phyloP scores from a whole-genome alignment of 2,888 invertebrate species.

The Lepidochitona cinerea region DNA sequence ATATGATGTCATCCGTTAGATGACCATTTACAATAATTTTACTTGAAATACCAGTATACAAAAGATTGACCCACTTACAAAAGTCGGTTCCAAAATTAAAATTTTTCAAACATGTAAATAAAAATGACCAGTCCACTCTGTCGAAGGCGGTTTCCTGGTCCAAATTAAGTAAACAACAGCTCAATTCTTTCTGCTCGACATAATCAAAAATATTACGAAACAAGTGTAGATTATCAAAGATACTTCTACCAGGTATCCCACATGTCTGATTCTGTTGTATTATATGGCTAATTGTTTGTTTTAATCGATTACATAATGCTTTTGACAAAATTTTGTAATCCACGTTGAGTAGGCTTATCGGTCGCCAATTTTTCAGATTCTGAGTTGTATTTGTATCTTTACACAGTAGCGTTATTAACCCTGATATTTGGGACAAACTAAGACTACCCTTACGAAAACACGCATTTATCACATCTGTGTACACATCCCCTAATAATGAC shows the following conservation, averaged over 20 bases:
- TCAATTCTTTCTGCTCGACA: constrained; percentile 31
- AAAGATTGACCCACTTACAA: constrained; percentile 14
- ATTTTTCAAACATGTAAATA: constrained; percentile 28
- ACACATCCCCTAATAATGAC: no score
- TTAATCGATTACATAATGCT: no score
- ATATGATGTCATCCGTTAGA: background rate
- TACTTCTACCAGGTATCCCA: constrained; percentile 32
- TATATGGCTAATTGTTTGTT: no score
- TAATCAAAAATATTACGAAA: constrained; percentile 31
- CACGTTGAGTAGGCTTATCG: no score
- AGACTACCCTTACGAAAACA: no score
- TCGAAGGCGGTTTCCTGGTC: constrained; percentile 47
- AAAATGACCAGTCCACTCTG: constrained; percentile 31
- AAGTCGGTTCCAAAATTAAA: constrained; percentile 24
- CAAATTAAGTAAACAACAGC: constrained; percentile 28
- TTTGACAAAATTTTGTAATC: no score
- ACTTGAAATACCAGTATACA: constrained; percentile 19
- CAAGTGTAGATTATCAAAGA: constrained; percentile 37
- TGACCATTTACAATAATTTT: background rate
- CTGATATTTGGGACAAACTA: no score
- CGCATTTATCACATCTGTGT: no score
- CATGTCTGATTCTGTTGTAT: no score
- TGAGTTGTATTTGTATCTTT: no score
- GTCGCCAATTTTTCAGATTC: no score
- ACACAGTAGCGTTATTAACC: no score